Conservation (phyloP, 2,113 vertebrate species). For the Odobenus rosmarus region DNA sequence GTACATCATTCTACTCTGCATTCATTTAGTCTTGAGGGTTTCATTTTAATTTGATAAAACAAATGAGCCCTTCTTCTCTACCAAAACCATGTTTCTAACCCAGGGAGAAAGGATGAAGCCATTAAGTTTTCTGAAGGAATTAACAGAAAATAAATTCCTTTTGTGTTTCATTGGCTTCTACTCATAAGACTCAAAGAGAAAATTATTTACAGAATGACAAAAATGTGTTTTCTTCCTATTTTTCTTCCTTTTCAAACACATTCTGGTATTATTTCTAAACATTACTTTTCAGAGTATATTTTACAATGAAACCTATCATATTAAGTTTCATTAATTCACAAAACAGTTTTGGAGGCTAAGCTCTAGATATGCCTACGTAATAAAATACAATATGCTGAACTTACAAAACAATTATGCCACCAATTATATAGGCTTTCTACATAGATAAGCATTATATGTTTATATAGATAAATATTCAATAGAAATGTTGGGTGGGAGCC, state of each 20-base stretch:
- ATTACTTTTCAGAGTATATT: neutral
- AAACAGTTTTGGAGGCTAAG: neutral
- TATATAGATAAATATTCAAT: neutral
- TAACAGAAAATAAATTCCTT: neutral
- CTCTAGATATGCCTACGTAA: neutral
- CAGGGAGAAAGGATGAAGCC: neutral
- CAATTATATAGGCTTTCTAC: neutral
- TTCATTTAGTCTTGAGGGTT: neutral
- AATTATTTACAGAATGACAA: neutral
- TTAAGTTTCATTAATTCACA: neutral
- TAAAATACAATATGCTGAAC: neutral
- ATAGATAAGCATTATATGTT: neutral
- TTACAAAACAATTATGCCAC: neutral
- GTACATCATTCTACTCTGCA: neutral
- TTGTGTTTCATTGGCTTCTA: neutral
- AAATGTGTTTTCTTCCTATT: neutral
- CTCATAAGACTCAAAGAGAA: neutral
- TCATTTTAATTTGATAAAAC: neutral
- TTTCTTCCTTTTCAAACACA: neutral
- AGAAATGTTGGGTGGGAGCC: neutral
- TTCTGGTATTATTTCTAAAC: neutral
- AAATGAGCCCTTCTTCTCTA: neutral
- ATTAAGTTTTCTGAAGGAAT: neutral
- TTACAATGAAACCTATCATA: neutral
- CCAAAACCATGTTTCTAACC: neutral